phyloP scores from a whole-genome alignment of 2,113 vertebrate genomes.

The Columba livia region DNA sequence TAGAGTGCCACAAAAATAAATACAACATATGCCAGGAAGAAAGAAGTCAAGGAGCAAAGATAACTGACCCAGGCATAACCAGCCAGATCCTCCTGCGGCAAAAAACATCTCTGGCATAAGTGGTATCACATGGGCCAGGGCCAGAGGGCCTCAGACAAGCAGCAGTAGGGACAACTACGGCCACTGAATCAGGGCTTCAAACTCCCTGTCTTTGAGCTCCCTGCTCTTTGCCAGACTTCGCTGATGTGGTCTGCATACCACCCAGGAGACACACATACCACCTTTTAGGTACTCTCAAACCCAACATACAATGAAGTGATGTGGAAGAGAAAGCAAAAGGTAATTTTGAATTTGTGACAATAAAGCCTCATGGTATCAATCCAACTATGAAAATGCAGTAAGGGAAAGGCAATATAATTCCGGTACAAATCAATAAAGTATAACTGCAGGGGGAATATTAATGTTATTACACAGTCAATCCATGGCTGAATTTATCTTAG shows the following conservation, averaged over 20 bases:
- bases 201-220: background rate
- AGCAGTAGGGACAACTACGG: background rate
- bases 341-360: background rate
- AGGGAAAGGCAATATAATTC: background rate
- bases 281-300: background rate
- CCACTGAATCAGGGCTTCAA: background rate
- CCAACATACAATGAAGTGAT: background rate
- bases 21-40: background rate
- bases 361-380: background rate
- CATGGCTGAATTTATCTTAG: background rate
- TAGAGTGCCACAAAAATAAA: background rate
- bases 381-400: background rate
- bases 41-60: background rate
- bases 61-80: background rate
- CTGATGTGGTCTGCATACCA: background rate
- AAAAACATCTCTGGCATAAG: background rate
- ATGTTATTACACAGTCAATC: slow-evolving; percentile 22
- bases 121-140: background rate
- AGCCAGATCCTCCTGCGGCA: background rate
- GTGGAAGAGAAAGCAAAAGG: background rate
- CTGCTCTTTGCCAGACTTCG: background rate
- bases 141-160: background rate
- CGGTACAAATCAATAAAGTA: background rate
- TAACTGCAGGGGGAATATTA: slow-evolving; percentile 6
- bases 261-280: background rate